Evolutionary conservation across 2,113 vertebrate species (phyloP).

Genomic region (Coreoperca whiteheadi): DNA sequence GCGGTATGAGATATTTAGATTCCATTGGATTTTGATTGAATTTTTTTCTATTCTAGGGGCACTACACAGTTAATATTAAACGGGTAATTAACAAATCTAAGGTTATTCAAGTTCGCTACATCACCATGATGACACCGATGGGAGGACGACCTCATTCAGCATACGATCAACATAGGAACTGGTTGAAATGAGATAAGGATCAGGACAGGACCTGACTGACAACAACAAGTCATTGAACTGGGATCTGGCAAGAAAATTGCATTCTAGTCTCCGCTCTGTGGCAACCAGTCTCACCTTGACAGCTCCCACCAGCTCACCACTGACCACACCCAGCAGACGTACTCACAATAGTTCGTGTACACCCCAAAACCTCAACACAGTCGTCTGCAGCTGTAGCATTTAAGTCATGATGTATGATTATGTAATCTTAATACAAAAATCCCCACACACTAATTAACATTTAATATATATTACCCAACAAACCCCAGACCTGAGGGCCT

Average conservation of each 20-base stretch:
- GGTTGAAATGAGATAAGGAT: background rate
- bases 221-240: too few species aligned
- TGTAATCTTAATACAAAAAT: background rate
- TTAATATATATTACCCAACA: too few species aligned
- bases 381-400: too few species aligned
- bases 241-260: too few species aligned
- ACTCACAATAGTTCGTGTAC: background rate
- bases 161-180: background rate
- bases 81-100: background rate
- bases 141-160: too few species aligned
- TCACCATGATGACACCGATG: background rate
- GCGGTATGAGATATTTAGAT: background rate
- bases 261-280: too few species aligned
- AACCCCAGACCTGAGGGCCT: too few species aligned
- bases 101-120: background rate
- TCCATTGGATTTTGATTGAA: too few species aligned
- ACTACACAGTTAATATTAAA: background rate
- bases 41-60: too few species aligned
- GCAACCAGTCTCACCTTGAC: background rate
- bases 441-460: background rate
- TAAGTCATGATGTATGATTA: background rate
- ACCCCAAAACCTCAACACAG: too few species aligned
- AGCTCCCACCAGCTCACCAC: background rate
- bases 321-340: background rate
- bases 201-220: too few species aligned